Percentiles rank a stretch among this genome's conserved stretches.
phyloP scores from a whole-genome alignment of 2,797 vertebrate genomes.

The Tinamus major region DNA sequence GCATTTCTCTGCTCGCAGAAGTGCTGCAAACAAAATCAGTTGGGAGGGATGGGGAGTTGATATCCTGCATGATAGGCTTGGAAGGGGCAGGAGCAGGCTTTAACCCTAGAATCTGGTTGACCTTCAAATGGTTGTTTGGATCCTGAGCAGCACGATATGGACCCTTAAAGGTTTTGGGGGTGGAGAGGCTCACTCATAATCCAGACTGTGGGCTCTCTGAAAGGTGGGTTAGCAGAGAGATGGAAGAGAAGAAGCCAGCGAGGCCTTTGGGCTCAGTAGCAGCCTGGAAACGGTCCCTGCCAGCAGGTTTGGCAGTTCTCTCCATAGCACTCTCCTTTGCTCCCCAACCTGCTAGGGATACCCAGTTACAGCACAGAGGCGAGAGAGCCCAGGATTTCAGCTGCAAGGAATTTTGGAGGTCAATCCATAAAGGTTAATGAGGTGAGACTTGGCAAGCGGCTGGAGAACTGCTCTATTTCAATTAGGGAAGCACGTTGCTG shows the following conservation, averaged over 20 bases:
- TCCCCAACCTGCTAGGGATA: neutral
- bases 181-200: neutral
- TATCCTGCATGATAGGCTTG: neutral
- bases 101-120: neutral
- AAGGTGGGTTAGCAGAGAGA: neutral
- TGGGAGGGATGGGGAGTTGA: neutral
- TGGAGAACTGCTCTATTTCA: constrained; percentile 44
- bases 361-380: neutral
- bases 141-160: neutral
- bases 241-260: neutral
- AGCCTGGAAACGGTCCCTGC: neutral
- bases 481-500: constrained; percentile 11
- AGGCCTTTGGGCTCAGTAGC: neutral
- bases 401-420: constrained; percentile 66
- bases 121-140: neutral
- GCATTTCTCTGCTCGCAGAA: neutral
- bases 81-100: neutral
- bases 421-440: constrained; percentile 60
- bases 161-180: neutral
- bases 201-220: neutral
- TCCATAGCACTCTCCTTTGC: neutral
- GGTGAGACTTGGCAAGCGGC: constrained; percentile 42
- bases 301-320: neutral
- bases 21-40: neutral
- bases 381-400: constrained; percentile 11